Conservation (phyloP, 2,113 vertebrate genomes). For the Proteles cristata region DNA sequence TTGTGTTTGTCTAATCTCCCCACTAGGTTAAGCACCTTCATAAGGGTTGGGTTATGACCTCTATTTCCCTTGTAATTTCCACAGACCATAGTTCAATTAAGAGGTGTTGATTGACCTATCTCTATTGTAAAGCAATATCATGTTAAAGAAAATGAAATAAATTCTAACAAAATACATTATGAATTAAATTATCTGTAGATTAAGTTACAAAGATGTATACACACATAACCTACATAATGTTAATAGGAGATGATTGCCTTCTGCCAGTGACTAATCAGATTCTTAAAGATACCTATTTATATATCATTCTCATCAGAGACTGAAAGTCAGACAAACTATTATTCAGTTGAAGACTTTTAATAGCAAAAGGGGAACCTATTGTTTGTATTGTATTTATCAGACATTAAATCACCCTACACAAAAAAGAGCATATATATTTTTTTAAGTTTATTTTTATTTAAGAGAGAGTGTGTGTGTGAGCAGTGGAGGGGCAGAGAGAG, state of each 20-base stretch:
- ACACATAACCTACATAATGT: background rate
- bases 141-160: conserved; percentile 43
- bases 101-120: conserved; percentile 6
- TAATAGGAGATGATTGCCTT: background rate
- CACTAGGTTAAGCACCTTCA: conserved; percentile 40
- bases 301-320: background rate
- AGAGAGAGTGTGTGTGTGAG: too few relatives aligned
- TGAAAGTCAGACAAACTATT: background rate
- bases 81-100: conserved; percentile 6
- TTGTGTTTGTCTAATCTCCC: conserved; percentile 29
- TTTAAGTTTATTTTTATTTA: too few relatives aligned
- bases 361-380: background rate
- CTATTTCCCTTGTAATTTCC: conserved; percentile 66
- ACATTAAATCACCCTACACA: background rate
- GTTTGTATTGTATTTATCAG: background rate
- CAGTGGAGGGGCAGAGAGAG: too few relatives aligned
- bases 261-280: background rate
- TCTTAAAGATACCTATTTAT: background rate
- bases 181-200: conserved; percentile 41
- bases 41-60: conserved; percentile 33
- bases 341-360: background rate
- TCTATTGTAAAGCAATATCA: conserved; percentile 37
- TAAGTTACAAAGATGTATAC: background rate
- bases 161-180: conserved; percentile 37
- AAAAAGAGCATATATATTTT: background rate